Percentiles rank a stretch among this genome's conserved stretches.
phyloP scores from a whole-genome alignment of 2,797 vertebrate species.

The Sebastes wilsoni region DNA sequence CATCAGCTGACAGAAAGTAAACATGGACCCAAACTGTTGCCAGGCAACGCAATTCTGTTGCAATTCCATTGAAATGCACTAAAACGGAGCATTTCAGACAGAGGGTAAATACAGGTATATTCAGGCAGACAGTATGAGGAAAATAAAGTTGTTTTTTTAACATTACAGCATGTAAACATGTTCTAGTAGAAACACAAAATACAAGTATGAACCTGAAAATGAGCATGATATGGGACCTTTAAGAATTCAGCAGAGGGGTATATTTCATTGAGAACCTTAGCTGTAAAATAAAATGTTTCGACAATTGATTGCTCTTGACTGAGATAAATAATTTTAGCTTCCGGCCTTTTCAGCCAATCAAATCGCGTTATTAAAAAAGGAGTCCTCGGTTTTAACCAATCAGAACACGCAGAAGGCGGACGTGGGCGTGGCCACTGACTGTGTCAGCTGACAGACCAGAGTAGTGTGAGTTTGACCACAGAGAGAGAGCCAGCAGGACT shows the following conservation, averaged over 20 bases:
- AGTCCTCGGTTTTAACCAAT: slow-evolving; percentile 58
- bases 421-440: slow-evolving; percentile 40
- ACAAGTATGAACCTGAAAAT: too few relatives aligned
- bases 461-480: slow-evolving; percentile 34
- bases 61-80: too few relatives aligned
- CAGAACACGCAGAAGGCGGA: background rate
- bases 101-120: too few relatives aligned
- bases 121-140: too few relatives aligned
- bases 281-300: background rate
- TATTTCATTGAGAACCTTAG: background rate
- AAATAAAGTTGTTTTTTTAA: too few relatives aligned
- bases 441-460: slow-evolving; percentile 42
- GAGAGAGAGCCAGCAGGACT: background rate
- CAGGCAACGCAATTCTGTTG: too few relatives aligned
- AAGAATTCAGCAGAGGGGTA: background rate
- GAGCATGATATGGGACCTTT: too few relatives aligned
- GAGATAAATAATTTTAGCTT: background rate
- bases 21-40: too few relatives aligned
- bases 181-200: too few relatives aligned
- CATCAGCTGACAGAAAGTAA: too few relatives aligned
- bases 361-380: background rate
- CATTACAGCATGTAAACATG: too few relatives aligned
- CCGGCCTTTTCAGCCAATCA: slow-evolving; percentile 62
- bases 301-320: slow-evolving; percentile 46
- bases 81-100: too few relatives aligned